Base-by-base conservation (phyloP, 2,797 vertebrate genomes). In the Cyclopterus lumpus region DNA sequence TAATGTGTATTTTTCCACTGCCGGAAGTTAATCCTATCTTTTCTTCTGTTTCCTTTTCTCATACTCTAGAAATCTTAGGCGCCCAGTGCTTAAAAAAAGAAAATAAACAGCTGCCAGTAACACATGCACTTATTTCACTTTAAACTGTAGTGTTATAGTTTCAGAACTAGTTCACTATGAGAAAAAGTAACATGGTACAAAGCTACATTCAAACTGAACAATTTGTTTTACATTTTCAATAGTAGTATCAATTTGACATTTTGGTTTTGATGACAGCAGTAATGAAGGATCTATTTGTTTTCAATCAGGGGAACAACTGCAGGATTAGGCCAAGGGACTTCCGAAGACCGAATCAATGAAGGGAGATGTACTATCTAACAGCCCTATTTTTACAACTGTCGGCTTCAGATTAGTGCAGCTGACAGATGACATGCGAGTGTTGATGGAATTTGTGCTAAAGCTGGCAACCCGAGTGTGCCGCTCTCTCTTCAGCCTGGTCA, bases 351-450 rank as follows among this genome's bases (percentile, higher is more conserved):
- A 66, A 71, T 63, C 75, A 62, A 32, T 77, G 67, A 74, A 46
- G 59, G 55, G 73, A 78, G 76, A 77, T 83, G 81, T 61, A 32
- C 71, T 38, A 53, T 83, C 71, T 24, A 77, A 79, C 62, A 4
- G 81, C 26, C 78, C 67, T 92, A 88, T 92, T 94, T 92, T 91
- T 82, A 85, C 92, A 93, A 91, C 90, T 92, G 91, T 88, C 78
- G 64, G 66, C 81, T 75, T 80, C 67, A 92, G 90, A 92, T 92
- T 92, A 92, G 86, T 73, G 78, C 89, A 88, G 91, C 87, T 91
- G 91, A 91, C 88, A 82, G 86, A 83, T 66, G 78, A 79, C 85
- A 71, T 71, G 76, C 59, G 66, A 84, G 82, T 85, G 86, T 75
- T 89, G 89, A 92, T 77, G 81, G 83, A 92, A 88, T 82, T 86